Evolutionary conservation across 1,140 invertebrate species (phyloP).

Genomic region (Phymorhynchus buccinoides): DNA sequence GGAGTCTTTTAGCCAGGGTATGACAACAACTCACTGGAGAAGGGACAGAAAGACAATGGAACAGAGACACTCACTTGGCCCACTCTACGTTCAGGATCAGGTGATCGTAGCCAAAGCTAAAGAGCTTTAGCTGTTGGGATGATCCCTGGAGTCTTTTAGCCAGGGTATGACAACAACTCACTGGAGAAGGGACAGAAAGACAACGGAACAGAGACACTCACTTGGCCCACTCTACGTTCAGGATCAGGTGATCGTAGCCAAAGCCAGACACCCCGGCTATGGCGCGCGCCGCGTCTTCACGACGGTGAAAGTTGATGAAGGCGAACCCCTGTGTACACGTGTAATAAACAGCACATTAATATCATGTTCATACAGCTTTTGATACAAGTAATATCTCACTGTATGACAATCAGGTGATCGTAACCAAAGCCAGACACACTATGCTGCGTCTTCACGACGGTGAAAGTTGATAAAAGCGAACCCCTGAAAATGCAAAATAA

Average conservation of each 20-base stretch:
- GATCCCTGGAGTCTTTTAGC: no score
- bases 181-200: no score
- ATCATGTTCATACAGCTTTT: no score
- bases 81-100: conserved; percentile 98
- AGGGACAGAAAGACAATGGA: neutral
- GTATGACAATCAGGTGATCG: no score
- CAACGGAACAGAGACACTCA: conserved; percentile 59
- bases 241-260: conserved; percentile 98
- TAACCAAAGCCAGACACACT: conserved; percentile 92
- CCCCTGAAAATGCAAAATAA: conserved; percentile 66
- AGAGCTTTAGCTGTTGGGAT: no score
- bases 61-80: conserved; percentile 84
- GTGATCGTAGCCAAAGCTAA: conserved; percentile 98
- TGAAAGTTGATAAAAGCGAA: conserved; percentile 98
- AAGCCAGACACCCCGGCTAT: conserved; percentile 92
- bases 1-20: no score
- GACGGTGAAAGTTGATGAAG: conserved; percentile 94
- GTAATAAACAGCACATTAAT: no score
- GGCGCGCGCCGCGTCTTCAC: conserved; percentile 91
- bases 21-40: no score
- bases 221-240: conserved; percentile 99
- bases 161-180: neutral
- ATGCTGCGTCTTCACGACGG: conserved; percentile 87
- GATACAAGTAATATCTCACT: no score
- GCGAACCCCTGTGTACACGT: conserved; percentile 81